These are phyloP conservation scores for Luffia ferchaultella DNA, from an alignment of 2,888 invertebrate genomes.

Conservation along the genomic window DNA sequence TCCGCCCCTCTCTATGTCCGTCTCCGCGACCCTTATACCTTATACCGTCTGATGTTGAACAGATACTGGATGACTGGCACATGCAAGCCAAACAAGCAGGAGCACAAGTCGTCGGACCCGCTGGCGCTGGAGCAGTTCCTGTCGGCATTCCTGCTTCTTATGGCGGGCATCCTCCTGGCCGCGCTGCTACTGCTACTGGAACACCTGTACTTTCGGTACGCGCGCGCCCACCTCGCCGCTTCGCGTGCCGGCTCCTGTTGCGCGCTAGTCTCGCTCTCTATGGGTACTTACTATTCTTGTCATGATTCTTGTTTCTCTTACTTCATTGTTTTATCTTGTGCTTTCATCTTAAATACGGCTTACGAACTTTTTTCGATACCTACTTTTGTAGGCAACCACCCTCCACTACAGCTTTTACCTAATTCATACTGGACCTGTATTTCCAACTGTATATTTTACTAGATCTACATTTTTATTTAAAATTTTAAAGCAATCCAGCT, in stretches of 20 bases:
- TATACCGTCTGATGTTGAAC: neutral
- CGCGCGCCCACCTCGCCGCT: conserved; percentile 86
- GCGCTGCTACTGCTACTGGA: conserved; percentile 88
- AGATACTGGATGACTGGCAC: conserved; percentile 98
- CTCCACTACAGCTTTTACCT: too few species aligned
- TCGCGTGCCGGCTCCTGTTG: conserved; percentile 92
- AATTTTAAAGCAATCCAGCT: too few species aligned
- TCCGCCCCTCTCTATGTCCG: too few species aligned
- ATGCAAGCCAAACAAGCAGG: conserved; percentile 90
- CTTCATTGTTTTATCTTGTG: too few species aligned
- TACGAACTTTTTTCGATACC: too few species aligned
- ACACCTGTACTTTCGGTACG: conserved; percentile 94
- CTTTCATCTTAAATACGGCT: too few species aligned
- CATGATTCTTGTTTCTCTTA: too few species aligned
- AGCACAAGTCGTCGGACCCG: conserved; percentile 90
- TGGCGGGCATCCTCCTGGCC: conserved; percentile 93
- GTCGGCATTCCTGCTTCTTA: conserved; percentile 94
- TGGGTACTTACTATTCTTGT: conserved; percentile 62
- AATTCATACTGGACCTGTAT: too few species aligned
- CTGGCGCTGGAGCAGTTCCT: conserved; percentile 95
- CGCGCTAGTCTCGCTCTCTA: conserved; percentile 89
- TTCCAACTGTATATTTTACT: too few species aligned
- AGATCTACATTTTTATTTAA: too few species aligned
- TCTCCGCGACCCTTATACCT: too few species aligned
- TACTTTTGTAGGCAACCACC: too few species aligned